These are phyloP conservation scores for Hypocryptadius cinnamomeus DNA, from an alignment of 2,113 vertebrate genomes.

Conservation along the genomic window DNA sequence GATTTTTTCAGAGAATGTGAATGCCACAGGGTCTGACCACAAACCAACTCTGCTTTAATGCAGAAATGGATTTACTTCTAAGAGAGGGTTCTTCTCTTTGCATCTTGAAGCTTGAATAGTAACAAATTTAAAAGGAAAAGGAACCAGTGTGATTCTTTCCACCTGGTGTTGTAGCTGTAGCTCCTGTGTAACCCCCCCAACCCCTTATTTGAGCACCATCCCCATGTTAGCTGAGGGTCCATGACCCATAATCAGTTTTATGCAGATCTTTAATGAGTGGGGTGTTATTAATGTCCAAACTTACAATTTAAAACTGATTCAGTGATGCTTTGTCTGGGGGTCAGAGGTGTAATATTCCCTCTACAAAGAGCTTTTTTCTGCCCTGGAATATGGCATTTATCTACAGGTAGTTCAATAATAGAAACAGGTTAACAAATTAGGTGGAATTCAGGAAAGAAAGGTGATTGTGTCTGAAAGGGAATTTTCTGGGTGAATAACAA, in stretches of 20 bases:
- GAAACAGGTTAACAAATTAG: slow-evolving; percentile 31
- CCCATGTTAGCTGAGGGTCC: neutral
- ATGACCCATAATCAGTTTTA: neutral
- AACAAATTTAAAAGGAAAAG: neutral
- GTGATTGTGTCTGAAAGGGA: slow-evolving; percentile 20
- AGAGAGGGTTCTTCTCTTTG: neutral
- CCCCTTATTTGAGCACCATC: neutral
- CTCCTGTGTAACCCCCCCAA: too few species aligned
- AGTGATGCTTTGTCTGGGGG: neutral
- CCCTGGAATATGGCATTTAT: neutral
- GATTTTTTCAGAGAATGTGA: too few species aligned
- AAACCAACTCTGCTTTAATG: neutral
- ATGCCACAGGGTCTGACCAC: neutral
- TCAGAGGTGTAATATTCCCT: neutral
- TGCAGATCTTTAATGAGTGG: neutral
- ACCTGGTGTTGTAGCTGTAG: neutral
- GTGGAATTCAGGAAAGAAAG: slow-evolving; percentile 11
- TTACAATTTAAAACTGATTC: neutral
- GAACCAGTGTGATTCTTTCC: neutral
- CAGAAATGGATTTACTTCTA: neutral
- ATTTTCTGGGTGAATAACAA: slow-evolving; percentile 44
- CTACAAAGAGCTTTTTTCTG: neutral
- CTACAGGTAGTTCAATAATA: neutral
- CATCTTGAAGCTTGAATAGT: neutral
- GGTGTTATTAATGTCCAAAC: neutral